phyloP scores from a whole-genome alignment of 2,113 vertebrate genomes.

The Turnix velox region DNA sequence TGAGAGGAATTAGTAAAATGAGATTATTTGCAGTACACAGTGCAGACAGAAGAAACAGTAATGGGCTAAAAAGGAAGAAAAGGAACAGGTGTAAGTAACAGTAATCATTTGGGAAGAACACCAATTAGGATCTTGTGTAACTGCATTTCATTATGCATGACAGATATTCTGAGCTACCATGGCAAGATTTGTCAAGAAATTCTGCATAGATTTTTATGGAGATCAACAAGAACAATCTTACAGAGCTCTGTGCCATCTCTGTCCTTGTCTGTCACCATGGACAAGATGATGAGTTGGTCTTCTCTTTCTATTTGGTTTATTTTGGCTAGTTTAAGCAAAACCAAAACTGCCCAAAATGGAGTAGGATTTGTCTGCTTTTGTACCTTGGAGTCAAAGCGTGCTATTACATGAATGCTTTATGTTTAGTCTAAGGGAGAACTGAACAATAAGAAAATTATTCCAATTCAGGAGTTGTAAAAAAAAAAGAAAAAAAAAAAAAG shows the following conservation, averaged over 20 bases:
- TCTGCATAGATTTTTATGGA: not conserved
- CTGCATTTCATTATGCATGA: not conserved
- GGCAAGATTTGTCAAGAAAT: not conserved
- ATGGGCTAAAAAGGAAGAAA: not conserved
- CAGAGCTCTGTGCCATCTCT: not conserved
- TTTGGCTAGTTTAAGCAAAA: not conserved
- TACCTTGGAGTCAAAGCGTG: not conserved
- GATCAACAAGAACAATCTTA: not conserved
- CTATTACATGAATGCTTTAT: not conserved
- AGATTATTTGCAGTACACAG: not conserved
- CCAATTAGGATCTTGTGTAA: not conserved
- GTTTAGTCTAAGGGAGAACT: not conserved
- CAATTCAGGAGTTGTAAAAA: not conserved
- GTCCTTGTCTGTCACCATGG: not conserved
- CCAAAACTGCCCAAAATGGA: not conserved
- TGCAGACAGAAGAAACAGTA: not conserved
- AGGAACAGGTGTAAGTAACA: not conserved
- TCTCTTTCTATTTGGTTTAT: not conserved
- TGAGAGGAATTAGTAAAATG: constrained; percentile 55
- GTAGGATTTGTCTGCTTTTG: not conserved
- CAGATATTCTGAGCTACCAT: not conserved
- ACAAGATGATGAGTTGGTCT: not conserved
- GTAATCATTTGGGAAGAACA: not conserved
- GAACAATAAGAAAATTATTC: not conserved
- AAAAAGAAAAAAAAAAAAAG: not conserved